Percentiles rank a stretch among this genome's conserved stretches.
Conservation (phyloP, 2,113 vertebrate genomes). For the Phrynosoma blainvillii region DNA sequence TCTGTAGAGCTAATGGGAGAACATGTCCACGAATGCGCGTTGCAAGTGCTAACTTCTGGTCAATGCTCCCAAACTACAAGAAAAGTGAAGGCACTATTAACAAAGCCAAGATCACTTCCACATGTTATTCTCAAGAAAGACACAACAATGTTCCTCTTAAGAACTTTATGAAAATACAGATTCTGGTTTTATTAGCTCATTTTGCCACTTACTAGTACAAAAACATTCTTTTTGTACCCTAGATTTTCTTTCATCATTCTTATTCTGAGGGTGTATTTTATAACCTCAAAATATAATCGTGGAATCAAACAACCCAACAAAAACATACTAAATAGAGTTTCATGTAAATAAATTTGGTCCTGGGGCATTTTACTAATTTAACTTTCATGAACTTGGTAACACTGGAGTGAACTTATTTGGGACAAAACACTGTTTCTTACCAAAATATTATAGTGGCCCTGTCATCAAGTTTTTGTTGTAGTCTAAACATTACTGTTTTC, state of each 20-base stretch:
- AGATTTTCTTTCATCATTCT: neutral
- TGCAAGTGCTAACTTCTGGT: conserved; percentile 94
- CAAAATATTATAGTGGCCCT: neutral
- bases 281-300: neutral
- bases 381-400: neutral
- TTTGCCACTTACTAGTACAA: neutral
- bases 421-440: neutral
- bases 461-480: neutral
- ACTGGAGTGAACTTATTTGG: neutral
- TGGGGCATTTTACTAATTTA: neutral
- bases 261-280: neutral
- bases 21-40: conserved; percentile 95
- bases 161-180: neutral
- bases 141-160: neutral
- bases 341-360: neutral
- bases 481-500: neutral
- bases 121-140: neutral
- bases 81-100: conserved; percentile 44
- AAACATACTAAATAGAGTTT: neutral
- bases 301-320: neutral
- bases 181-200: neutral
- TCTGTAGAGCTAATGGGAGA: conserved; percentile 92
- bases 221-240: neutral
- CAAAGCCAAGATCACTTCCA: neutral
- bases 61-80: conserved; percentile 91